These are phyloP conservation scores for Prosopocoilus inquinatus DNA, from an alignment of 2,888 invertebrate species.

Conservation along the genomic window DNA sequence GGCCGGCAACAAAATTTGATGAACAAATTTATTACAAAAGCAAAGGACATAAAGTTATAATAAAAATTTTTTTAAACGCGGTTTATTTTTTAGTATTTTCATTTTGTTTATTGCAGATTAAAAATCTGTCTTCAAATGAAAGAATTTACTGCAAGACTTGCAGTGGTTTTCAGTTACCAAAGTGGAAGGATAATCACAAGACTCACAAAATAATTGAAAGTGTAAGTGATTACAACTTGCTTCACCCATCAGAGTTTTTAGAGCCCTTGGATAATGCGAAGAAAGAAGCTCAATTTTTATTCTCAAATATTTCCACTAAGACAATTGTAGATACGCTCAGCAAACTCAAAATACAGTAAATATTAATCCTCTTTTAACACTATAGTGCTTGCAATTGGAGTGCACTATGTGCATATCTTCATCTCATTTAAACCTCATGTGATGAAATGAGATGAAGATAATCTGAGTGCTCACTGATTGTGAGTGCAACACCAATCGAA, in stretches of 20 bases:
- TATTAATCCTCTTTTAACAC: slow-evolving; percentile 4
- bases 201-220: slow-evolving; percentile 57
- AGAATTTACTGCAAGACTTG: slow-evolving; percentile 68
- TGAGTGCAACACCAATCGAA: not conserved
- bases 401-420: too few relatives aligned
- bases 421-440: too few relatives aligned
- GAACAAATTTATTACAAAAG: too few relatives aligned
- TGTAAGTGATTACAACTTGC: slow-evolving; percentile 59
- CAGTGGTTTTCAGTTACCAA: slow-evolving; percentile 52
- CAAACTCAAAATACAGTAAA: slow-evolving; percentile 59
- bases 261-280: slow-evolving; percentile 70
- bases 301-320: slow-evolving; percentile 65
- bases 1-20: too few relatives aligned
- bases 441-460: too few relatives aligned
- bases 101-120: slow-evolving; percentile 45
- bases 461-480: too few relatives aligned
- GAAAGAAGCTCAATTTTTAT: slow-evolving; percentile 86
- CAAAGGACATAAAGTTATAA: too few relatives aligned
- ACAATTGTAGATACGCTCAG: slow-evolving; percentile 64
- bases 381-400: too few relatives aligned
- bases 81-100: too few relatives aligned
- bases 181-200: slow-evolving; percentile 51
- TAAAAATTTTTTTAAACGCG: too few relatives aligned
- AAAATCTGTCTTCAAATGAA: slow-evolving; percentile 48
- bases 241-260: slow-evolving; percentile 66